phyloP scores from a whole-genome alignment of 2,888 invertebrate species.

The Spodoptera littoralis region DNA sequence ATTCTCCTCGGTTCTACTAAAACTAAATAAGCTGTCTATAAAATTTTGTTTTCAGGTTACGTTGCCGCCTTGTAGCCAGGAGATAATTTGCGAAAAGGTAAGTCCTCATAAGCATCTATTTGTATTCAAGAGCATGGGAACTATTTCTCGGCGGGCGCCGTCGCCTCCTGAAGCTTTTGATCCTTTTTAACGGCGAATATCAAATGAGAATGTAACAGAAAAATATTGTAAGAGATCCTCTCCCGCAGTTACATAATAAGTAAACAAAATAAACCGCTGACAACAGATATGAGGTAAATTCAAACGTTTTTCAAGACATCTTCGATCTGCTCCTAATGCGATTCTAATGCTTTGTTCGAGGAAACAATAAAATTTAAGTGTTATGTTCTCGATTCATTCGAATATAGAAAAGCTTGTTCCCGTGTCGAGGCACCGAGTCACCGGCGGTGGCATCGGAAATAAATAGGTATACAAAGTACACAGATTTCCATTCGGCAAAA shows the following conservation, averaged over 20 bases:
- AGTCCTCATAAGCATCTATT: conserved; percentile 77
- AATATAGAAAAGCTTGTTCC: conserved; percentile 57
- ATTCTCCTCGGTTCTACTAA: conserved; percentile 53
- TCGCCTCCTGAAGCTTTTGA: conserved; percentile 57
- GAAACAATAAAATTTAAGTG: conserved; percentile 64
- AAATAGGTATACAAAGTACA: conserved; percentile 53
- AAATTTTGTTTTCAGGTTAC: conserved; percentile 82
- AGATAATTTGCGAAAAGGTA: conserved; percentile 86
- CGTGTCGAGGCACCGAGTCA: conserved; percentile 39
- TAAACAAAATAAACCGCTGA: conserved; percentile 57
- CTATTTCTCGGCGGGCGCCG: conserved; percentile 48
- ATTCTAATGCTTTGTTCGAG: conserved; percentile 61
- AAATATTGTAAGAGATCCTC: conserved; percentile 40
- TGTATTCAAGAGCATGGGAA: conserved; percentile 76
- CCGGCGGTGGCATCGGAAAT: conserved; percentile 51
- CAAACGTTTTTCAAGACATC: conserved; percentile 50
- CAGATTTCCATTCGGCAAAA: conserved; percentile 60
- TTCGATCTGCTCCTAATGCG: conserved; percentile 54
- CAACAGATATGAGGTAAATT: conserved; percentile 55
- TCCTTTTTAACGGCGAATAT: conserved; percentile 58
- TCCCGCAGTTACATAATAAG: conserved; percentile 42
- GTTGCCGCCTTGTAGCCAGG: conserved; percentile 75
- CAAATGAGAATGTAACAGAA: conserved; percentile 51
- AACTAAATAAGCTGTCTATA: conserved; percentile 72
- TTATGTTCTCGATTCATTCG: conserved; percentile 62